Evolutionary conservation across 2,113 vertebrate species (phyloP).

Genomic region (Rattus rattus): DNA sequence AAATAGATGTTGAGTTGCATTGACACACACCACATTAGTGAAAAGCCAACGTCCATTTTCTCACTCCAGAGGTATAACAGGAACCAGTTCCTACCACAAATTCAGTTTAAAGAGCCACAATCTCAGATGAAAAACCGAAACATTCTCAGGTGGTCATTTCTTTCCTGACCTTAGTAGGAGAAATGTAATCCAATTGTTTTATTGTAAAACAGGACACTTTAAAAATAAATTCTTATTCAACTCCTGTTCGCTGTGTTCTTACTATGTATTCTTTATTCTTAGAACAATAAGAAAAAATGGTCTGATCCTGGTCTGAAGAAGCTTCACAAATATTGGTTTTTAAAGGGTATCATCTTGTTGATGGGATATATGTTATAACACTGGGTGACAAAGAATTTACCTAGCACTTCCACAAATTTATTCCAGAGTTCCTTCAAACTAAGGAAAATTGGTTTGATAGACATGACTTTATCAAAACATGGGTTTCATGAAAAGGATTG

Average conservation of each 20-base stretch:
- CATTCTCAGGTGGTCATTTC: no score
- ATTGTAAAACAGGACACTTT: not conserved
- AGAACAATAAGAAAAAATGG: not conserved
- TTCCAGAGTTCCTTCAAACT: not conserved
- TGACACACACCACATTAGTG: not conserved
- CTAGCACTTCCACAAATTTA: not conserved
- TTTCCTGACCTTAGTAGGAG: not conserved
- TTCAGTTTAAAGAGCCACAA: not conserved
- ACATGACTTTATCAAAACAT: not conserved
- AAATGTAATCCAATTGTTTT: constrained; percentile 26
- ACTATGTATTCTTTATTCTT: not conserved
- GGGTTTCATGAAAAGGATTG: not conserved
- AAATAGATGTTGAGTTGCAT: not conserved
- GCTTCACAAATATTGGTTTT: not conserved
- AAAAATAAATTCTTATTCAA: constrained; percentile 16
- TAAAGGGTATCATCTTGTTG: not conserved
- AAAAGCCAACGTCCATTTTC: not conserved
- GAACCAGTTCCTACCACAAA: constrained; percentile 18
- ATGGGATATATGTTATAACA: not conserved
- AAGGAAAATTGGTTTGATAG: constrained; percentile 9
- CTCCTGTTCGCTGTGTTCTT: not conserved
- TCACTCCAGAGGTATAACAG: not conserved
- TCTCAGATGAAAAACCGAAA: not conserved
- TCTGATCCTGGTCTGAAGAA: not conserved
- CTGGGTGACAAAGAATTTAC: not conserved